Evolutionary conservation across 1,140 invertebrate genomes (phyloP), one percentile per base, ranked within the genome.

Genomic region (Mycetomoellerius zeteki): DNA sequence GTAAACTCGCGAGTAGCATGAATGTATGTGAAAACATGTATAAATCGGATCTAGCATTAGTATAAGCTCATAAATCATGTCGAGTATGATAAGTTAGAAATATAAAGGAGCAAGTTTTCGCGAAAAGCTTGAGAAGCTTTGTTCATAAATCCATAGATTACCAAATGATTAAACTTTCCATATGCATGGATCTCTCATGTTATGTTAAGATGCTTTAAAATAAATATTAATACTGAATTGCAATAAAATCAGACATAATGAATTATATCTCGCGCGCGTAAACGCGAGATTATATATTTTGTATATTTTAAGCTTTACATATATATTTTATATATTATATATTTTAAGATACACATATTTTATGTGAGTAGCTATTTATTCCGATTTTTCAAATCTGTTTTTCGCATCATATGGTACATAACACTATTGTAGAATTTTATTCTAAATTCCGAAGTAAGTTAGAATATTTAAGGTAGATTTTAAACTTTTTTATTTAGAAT

Each of bases 21-120:
- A 73, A 56, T 47, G 54, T 37, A 72, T 47, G 69, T 62, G 54
- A 75, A 75, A 47, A 43, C 50, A 67, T 71, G 56, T 62, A 75
- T 81, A 81, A 81, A 81, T 81, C 62, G 47, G 4, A 84, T 16
- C 2, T 21, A 24, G 14, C n/a, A 58, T 47, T 50, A 33, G 69
- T 84, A 73, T 84, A 27, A 73, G 69, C 43, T 73, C 80, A 43
- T 84, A 75, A 84, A 84, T 73, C 80, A 75, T 21, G 16, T 33
- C 67, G n/a, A 75, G 50, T 58, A 30, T 30, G 52, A 81, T 43
- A 73, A 73, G 54, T 84, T 73, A 16, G 12, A 60, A 60, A 37
- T n/a, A 84, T 50, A 75, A 84, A 50, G 54, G 7, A 56, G 37
- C 8, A 73, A 75, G 54, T 60, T 73, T 8, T 73, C 8, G 27